These are phyloP conservation scores for Drosophila suzukii DNA, from an alignment of 1,140 invertebrate species.

Conservation along the genomic window DNA sequence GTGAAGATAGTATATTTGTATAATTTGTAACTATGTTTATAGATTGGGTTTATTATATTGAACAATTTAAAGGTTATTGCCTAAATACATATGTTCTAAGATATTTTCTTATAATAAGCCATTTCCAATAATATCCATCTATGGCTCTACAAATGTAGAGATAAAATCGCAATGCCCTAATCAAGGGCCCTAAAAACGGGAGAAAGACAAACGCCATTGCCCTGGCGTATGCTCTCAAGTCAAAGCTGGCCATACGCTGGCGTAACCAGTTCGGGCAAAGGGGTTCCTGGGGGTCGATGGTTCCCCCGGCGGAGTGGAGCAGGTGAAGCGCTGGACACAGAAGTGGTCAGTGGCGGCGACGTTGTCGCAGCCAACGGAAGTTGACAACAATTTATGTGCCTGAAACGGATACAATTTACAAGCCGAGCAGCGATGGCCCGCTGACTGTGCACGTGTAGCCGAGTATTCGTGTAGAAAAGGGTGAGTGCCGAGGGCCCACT, in stretches of 20 bases:
- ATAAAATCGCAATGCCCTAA: constrained; percentile 1
- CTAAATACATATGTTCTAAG: background rate
- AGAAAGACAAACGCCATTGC: constrained; percentile 55
- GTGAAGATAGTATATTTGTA: no score
- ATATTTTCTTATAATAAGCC: background rate
- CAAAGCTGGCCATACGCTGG: constrained; percentile 64
- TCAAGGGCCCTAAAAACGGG: background rate
- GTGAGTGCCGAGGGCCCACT: constrained; percentile 26
- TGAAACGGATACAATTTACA: constrained; percentile 83
- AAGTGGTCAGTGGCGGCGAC: constrained; percentile 79
- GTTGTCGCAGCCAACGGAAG: constrained; percentile 81
- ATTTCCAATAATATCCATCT: background rate
- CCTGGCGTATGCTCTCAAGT: constrained; percentile 68
- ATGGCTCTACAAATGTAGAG: no score
- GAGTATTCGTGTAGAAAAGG: constrained; percentile 19
- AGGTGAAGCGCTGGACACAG: constrained; percentile 47
- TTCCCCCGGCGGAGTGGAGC: constrained; percentile 4
- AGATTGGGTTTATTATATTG: no score
- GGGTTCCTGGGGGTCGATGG: constrained; percentile 4
- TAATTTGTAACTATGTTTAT: no score
- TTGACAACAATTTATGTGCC: constrained; percentile 83
- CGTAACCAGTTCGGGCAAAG: constrained; percentile 23
- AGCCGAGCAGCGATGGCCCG: constrained; percentile 59
- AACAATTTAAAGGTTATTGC: no score
- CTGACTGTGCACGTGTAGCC: constrained; percentile 60